Evolutionary conservation across 2,797 vertebrate species (phyloP).

Genomic region (Parambassis ranga): DNA sequence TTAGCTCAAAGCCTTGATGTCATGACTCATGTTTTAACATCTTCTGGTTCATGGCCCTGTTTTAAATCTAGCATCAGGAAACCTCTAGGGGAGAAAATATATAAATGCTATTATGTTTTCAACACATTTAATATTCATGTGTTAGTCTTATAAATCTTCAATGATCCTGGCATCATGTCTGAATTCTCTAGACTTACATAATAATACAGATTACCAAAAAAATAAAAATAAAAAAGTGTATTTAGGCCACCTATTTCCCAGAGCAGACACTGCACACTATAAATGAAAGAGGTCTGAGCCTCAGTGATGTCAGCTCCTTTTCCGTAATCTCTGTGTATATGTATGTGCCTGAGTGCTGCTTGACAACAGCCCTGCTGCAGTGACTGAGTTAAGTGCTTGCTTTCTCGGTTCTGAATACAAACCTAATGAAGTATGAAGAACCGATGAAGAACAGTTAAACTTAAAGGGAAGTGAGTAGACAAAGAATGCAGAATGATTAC

Average conservation of each 20-base stretch:
- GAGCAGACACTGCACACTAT: constrained; percentile 24
- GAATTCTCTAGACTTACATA: background rate
- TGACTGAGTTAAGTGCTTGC: constrained; percentile 25
- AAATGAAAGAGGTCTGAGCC: constrained; percentile 16
- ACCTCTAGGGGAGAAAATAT: background rate
- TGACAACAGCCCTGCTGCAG: constrained; percentile 34
- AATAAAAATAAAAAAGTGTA: constrained; percentile 12
- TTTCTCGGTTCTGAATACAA: constrained; percentile 30
- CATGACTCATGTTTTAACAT: background rate
- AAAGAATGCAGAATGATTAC: constrained; percentile 18
- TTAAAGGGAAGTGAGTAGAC: constrained; percentile 1
- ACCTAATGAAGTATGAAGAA: constrained; percentile 31
- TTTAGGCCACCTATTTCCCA: constrained; percentile 39
- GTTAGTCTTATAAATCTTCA: background rate
- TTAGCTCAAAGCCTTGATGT: background rate
- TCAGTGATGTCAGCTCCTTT: constrained; percentile 35
- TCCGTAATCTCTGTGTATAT: constrained; percentile 37
- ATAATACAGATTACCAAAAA: constrained; percentile 11
- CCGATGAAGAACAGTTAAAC: constrained; percentile 22
- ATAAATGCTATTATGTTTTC: background rate
- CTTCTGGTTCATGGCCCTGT: background rate
- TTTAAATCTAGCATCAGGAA: background rate
- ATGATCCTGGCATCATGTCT: background rate
- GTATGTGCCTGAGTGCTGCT: constrained; percentile 37
- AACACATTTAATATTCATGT: background rate